Evolutionary conservation across 2,113 vertebrate species (phyloP), one percentile per base, ranked within the genome.

Genomic region (Butorides virescens): DNA sequence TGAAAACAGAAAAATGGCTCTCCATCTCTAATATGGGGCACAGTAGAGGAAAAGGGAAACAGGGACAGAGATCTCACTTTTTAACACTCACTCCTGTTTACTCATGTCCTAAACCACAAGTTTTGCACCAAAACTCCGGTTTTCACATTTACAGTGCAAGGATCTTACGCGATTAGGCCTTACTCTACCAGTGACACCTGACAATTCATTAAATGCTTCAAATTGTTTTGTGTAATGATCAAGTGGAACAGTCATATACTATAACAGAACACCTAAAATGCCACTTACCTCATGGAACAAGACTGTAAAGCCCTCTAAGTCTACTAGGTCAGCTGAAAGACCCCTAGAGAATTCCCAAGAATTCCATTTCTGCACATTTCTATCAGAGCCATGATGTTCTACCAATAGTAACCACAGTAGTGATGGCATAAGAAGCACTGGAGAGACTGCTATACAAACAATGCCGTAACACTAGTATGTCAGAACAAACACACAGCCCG

Each of bases 391-490:
- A 11, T 2, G 15, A 17, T 9, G n/a, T 70, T 8, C 55, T 32
- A 71, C 27, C 52, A 75, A 34, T 36, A 62, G 34, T 13, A 62
- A 34, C 36, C 63, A 42, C 26, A 77, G 21, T 3, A n/a, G 34
- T 6, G n/a, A 46, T 10, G 26, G 50, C 4, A 7, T 6, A 46
- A 83, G 32, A n/a, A 63, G 8, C 13, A 8, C 14, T 21, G 23
- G 6, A 26, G 46, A 62, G 4, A 4, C 34, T 15, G 42, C 46
- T 32, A 3, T 2, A 44, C 8, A 58, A 76, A 39, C 65, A 65
- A 4, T 10, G n/a, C 70, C 20, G 0, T 2, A 67, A 63, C 17
- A 68, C 6, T 30, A 37, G 56, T 1, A 3, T 4, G 15, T 16
- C 37, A 19, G 67, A n/a, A 5, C 67, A 85, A 23, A 47, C 4